Evolutionary conservation across 2,113 vertebrate species (phyloP).

Genomic region (Pagrus major): DNA sequence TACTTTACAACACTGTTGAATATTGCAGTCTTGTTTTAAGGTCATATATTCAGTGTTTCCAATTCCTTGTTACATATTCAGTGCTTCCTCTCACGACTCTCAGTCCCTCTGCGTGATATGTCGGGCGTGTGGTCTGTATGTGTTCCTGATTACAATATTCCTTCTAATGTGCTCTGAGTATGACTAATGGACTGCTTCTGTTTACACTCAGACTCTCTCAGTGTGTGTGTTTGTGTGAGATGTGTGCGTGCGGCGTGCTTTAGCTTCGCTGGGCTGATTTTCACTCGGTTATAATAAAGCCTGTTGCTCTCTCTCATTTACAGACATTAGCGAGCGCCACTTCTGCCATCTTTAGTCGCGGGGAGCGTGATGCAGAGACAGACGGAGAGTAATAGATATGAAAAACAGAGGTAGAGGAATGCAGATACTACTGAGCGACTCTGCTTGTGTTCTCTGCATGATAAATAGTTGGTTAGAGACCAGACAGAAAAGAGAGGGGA

Average conservation of each 20-base stretch:
- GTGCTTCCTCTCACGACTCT: background rate
- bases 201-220: conserved; percentile 25
- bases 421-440: conserved; percentile 29
- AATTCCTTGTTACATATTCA: background rate
- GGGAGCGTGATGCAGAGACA: conserved; percentile 16
- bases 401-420: conserved; percentile 46
- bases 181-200: conserved; percentile 50
- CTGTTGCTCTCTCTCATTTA: conserved; percentile 57
- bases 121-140: conserved; percentile 5
- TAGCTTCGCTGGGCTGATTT: conserved; percentile 16
- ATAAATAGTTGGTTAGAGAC: conserved; percentile 41
- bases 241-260: background rate
- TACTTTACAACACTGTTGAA: background rate
- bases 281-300: conserved; percentile 43
- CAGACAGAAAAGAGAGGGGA: background rate
- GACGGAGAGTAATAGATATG: conserved; percentile 29
- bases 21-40: background rate
- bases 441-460: conserved; percentile 43
- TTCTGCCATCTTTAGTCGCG: conserved; percentile 9
- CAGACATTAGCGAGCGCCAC: conserved; percentile 45
- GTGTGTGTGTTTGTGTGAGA: background rate
- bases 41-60: background rate
- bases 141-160: conserved; percentile 26
- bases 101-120: background rate
- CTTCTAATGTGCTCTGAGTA: conserved; percentile 47